Evolutionary conservation across 1,140 invertebrate genomes (phyloP).

Genomic region (Gryllus bimaculatus): DNA sequence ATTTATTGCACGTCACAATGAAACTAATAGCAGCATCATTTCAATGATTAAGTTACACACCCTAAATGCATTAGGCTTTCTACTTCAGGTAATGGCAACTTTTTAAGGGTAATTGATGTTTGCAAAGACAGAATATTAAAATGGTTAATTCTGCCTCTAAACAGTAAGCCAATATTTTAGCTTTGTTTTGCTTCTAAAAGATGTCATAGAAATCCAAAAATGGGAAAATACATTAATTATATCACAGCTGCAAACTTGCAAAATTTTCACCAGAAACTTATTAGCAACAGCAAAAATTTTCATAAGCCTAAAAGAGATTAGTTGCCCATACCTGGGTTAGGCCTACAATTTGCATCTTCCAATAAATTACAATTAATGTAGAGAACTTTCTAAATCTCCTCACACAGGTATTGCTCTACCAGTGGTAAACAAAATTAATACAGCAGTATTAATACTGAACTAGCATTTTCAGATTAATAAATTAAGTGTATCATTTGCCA

Average conservation of each 20-base stretch:
- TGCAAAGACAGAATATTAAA: not conserved
- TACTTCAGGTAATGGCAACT: not conserved
- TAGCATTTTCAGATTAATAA: not conserved
- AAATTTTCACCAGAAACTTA: not conserved
- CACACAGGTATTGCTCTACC: not conserved
- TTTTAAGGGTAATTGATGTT: not conserved
- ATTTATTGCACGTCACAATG: not conserved
- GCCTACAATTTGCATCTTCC: not conserved
- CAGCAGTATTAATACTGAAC: not conserved
- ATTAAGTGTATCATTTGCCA: not conserved
- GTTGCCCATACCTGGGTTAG: not conserved
- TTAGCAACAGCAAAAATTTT: not conserved
- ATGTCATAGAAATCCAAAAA: not conserved
- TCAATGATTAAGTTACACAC: not conserved
- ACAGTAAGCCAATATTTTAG: not conserved
- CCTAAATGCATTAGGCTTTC: not conserved
- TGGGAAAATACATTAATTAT: not conserved
- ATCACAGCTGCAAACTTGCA: conserved; percentile 3
- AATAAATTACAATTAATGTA: not conserved
- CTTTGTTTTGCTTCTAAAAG: not conserved
- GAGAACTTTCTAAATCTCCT: not conserved
- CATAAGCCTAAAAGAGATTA: not conserved
- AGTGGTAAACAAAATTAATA: not conserved
- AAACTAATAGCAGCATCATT: not conserved
- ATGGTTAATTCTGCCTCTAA: not conserved